Conservation (phyloP, 2,113 vertebrate species). For the Gulo gulo region DNA sequence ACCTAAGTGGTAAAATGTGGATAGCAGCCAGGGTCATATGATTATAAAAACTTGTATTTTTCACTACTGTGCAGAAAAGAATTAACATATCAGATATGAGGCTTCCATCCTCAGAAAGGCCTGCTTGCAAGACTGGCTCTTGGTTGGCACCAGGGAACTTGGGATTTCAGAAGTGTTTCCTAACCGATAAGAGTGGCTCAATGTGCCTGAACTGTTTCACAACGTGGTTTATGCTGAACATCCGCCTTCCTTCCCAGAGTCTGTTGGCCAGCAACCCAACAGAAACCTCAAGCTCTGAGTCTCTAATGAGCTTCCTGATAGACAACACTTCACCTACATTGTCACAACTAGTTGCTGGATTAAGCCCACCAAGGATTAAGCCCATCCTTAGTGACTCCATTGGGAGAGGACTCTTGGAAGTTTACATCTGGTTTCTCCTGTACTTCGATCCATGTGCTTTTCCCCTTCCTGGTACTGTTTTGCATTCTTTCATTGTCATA, state of each 20-base stretch:
- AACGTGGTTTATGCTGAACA: background rate
- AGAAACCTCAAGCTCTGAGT: background rate
- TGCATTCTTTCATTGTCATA: background rate
- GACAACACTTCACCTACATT: background rate
- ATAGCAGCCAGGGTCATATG: background rate
- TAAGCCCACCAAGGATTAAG: background rate
- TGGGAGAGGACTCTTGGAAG: background rate
- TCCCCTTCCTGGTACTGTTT: background rate
- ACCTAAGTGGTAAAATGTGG: background rate
- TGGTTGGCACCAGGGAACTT: background rate
- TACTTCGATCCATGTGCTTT: accelerated
- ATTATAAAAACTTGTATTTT: background rate
- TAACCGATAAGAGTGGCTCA: background rate
- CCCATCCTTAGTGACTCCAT: background rate
- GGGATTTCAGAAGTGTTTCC: background rate
- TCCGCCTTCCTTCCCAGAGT: background rate
- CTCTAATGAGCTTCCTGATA: background rate
- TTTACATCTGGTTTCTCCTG: background rate
- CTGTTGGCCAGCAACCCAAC: background rate
- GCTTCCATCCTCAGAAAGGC: background rate
- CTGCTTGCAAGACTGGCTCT: background rate
- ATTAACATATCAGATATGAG: background rate
- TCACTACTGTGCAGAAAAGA: background rate
- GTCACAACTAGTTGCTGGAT: background rate
- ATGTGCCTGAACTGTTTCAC: background rate